A percentile compares a stretch with the other conserved stretches of the same genome.
Conservation (phyloP, 2,888 invertebrate genomes). For the Catocala sponsa region DNA sequence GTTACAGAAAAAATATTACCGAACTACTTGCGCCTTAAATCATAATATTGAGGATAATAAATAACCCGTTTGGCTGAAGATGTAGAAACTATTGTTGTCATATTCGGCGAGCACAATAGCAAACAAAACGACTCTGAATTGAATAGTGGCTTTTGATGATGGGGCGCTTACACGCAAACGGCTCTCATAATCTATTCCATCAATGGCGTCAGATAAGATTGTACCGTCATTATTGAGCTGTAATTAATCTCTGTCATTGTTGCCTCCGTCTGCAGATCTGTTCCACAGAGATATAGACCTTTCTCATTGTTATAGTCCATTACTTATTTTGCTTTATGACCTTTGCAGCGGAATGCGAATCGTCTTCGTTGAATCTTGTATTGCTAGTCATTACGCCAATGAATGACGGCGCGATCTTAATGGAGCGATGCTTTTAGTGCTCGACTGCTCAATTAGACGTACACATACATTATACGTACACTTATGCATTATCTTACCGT, state of each 20-base stretch:
- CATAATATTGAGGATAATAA: conserved; percentile 40
- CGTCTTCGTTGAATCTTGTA: conserved; percentile 34
- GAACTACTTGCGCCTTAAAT: conserved; percentile 37
- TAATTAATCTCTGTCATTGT: conserved; percentile 82
- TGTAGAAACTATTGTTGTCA: conserved; percentile 49
- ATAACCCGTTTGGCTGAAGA: conserved; percentile 38
- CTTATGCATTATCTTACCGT: conserved; percentile 5
- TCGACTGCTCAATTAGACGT: conserved; percentile 19
- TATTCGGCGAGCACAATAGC: conserved; percentile 42
- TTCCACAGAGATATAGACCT: conserved; percentile 57
- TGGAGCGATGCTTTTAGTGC: conserved; percentile 23
- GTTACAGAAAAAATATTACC: conserved; percentile 39
- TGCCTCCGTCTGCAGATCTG: conserved; percentile 71
- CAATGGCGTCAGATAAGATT: conserved; percentile 73
- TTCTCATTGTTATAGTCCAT: conserved; percentile 56
- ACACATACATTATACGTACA: conserved; percentile 8
- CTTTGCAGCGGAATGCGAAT: conserved; percentile 41
- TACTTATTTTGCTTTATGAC: conserved; percentile 51
- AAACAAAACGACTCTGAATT: conserved; percentile 45
- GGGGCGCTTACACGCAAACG: conserved; percentile 58
- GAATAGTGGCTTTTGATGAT: conserved; percentile 59
- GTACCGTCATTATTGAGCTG: conserved; percentile 74
- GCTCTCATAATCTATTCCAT: conserved; percentile 69
- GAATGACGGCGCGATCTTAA: conserved; percentile 20
- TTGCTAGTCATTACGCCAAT: conserved; percentile 21